phyloP scores from a whole-genome alignment of 2,113 vertebrate genomes.

The Pterocles orientalis region DNA sequence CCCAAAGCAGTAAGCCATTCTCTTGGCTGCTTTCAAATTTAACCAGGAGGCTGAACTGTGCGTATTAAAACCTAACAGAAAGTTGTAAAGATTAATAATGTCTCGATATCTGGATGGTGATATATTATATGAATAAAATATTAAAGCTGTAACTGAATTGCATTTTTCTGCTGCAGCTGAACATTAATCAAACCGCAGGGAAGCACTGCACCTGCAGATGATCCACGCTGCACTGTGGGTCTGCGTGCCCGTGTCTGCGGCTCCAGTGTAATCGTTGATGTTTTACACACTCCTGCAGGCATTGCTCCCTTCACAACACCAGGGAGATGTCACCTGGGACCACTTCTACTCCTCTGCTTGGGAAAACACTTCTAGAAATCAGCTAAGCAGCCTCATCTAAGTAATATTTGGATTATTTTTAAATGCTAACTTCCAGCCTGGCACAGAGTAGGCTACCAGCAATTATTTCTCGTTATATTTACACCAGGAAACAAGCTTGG shows the following conservation, averaged over 20 bases:
- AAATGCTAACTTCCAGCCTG: conserved; percentile 1
- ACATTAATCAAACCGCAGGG: background rate
- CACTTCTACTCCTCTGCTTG: background rate
- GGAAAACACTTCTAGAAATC: background rate
- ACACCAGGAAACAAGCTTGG: conserved; percentile 37
- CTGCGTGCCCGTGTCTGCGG: accelerated
- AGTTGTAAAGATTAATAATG: background rate
- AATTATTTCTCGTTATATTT: background rate
- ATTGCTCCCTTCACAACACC: background rate
- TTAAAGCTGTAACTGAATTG: background rate
- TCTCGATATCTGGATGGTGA: background rate
- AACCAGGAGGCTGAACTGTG: background rate
- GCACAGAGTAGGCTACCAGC: background rate
- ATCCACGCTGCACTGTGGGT: background rate
- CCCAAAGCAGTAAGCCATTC: background rate
- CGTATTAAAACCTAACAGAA: background rate
- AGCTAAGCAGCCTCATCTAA: background rate
- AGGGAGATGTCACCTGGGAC: background rate
- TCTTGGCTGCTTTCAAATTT: background rate
- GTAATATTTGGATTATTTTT: conserved; percentile 6
- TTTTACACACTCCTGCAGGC: background rate
- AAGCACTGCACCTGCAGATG: background rate
- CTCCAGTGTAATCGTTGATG: background rate
- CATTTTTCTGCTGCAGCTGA: background rate
- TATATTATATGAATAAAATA: background rate